Evolutionary conservation across 2,888 invertebrate genomes (phyloP), one percentile per base, ranked within the genome.

Genomic region (Lysandra bellargus): DNA sequence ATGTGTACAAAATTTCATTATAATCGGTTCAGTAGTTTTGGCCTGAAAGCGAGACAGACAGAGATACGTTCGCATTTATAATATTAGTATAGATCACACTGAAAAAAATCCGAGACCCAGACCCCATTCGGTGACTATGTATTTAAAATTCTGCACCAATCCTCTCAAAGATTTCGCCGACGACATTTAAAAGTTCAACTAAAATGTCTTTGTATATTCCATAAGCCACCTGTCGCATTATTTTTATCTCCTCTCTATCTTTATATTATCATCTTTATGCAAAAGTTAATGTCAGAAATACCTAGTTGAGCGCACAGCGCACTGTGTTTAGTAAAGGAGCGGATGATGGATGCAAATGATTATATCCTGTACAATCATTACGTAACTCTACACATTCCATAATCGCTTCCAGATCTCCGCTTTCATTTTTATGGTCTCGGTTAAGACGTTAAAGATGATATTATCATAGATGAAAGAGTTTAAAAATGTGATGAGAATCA

Each of bases 301-400:
- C 69, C 14, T 33, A 69, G 33, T 69, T 37, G 33, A 30, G 30
- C 30, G 1, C 33, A 6, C 17, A 30, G 30, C 30, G 5, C 33
- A 6, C 17, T 14, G 69, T 33, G 69, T 33, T 69, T 69, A 69
- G 69, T 69, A 17, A 33, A 69, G 69, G 69, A 69, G 3, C 69
- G 69, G 69, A 69, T 37, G 69, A 37, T 69, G 69, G 33, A 69
- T 37, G 69, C 69, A 69, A 69, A 69, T 69, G 69, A 37, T 69
- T 12, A 37, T 69, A 69, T 69, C 69, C 69, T 69, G 69, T 69
- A 69, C 17, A 33, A 37, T 69, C 33, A 69, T 69, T 69, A 37
- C 69, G 69, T 69, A 37, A 37, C 33, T 69, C 69, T 5, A 69
- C 30, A 69, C 69, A 69, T 69, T 69, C 69, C 69, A 33, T 69